These are phyloP conservation scores for Dryoscopus gambensis DNA, from an alignment of 2,113 vertebrate genomes.

Conservation along the genomic window DNA sequence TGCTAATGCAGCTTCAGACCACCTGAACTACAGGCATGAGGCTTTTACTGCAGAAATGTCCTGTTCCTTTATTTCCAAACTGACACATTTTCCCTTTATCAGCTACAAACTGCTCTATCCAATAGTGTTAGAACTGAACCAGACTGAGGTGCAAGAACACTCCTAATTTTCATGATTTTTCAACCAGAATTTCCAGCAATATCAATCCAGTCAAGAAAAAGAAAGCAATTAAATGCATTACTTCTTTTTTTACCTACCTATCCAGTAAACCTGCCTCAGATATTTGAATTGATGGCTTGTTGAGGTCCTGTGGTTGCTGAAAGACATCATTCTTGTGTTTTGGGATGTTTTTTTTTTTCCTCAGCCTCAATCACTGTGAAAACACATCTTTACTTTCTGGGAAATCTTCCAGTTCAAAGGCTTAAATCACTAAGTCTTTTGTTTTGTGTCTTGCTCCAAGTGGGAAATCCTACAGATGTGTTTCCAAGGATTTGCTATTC, in stretches of 20 bases:
- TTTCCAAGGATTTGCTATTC: background rate
- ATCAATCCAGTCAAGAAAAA: background rate
- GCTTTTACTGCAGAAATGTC: background rate
- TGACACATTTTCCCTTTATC: background rate
- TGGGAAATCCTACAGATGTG: background rate
- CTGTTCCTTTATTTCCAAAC: background rate
- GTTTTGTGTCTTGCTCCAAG: background rate
- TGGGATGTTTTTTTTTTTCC: background rate
- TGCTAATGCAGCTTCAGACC: background rate
- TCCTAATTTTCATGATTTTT: background rate
- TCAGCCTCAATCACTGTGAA: background rate
- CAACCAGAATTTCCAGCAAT: background rate
- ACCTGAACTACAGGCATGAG: background rate
- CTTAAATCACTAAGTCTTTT: background rate
- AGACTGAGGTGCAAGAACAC: background rate
- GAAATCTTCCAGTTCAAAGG: background rate
- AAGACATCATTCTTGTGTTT: background rate
- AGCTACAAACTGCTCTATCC: background rate
- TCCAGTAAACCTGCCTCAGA: background rate
- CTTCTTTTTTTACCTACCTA: background rate
- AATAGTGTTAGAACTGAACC: background rate
- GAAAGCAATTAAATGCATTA: background rate
- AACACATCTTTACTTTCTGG: background rate
- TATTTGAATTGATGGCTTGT: background rate
- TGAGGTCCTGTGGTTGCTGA: background rate